Conservation (phyloP, 2,797 vertebrate species). For the Leucoraja ocellata region DNA sequence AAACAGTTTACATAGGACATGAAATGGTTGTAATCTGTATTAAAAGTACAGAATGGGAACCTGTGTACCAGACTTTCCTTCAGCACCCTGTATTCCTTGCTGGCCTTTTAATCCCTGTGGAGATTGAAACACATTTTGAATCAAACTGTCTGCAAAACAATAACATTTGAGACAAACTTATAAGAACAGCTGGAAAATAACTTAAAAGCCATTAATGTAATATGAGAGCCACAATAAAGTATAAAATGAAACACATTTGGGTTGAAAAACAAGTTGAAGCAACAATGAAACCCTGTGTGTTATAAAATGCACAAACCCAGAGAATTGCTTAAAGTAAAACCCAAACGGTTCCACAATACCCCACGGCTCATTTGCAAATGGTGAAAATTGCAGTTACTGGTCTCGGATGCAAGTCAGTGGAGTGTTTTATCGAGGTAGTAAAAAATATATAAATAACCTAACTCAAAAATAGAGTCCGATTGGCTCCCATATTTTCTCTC, state of each 20-base stretch:
- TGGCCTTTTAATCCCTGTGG: conserved; percentile 67
- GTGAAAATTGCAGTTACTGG: not conserved
- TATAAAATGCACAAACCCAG: not conserved
- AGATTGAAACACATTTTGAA: conserved; percentile 22
- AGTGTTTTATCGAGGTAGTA: not conserved
- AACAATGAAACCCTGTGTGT: not conserved
- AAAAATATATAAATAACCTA: too few relatives aligned
- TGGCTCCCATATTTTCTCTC: too few relatives aligned
- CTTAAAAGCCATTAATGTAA: not conserved
- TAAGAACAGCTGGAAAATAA: not conserved
- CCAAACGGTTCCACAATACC: not conserved
- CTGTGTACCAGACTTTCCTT: conserved; percentile 98
- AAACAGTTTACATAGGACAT: not conserved
- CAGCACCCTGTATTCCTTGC: conserved; percentile 68
- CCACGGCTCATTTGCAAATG: not conserved
- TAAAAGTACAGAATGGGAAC: conserved; percentile 83
- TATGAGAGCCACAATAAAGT: not conserved
- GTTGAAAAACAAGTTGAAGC: not conserved
- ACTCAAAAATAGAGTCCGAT: too few relatives aligned
- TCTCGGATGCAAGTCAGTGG: not conserved
- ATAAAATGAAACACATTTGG: not conserved
- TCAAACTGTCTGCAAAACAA: not conserved
- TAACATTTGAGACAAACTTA: not conserved
- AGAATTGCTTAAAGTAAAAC: not conserved
- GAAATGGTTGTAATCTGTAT: conserved; percentile 50